phyloP scores from a whole-genome alignment of 2,797 vertebrate species.

The Momotus momota region DNA sequence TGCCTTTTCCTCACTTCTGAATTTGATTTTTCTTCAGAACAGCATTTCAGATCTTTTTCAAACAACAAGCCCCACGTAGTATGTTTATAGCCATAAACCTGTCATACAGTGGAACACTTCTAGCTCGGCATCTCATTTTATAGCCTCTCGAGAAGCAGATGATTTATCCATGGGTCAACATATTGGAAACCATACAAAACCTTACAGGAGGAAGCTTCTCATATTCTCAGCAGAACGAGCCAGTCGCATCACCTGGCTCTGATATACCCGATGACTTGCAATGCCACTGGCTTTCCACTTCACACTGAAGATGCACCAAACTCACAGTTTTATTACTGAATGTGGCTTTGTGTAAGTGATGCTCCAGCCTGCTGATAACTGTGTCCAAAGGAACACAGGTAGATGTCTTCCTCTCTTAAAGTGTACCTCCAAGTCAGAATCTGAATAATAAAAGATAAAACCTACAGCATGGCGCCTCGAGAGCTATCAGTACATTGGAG shows the following conservation, averaged over 20 bases:
- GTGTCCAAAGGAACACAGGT: background rate
- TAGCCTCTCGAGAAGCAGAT: background rate
- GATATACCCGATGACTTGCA: background rate
- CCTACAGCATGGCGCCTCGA: background rate
- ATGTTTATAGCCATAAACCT: background rate
- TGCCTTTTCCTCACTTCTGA: background rate
- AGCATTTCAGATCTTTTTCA: background rate
- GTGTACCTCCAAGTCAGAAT: background rate
- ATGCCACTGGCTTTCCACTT: background rate
- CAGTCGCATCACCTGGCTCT: background rate
- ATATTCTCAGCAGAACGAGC: background rate
- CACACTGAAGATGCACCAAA: background rate
- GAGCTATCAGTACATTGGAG: background rate
- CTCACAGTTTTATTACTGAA: background rate
- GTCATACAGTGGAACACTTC: background rate
- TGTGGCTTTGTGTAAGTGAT: accelerated
- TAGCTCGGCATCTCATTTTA: background rate
- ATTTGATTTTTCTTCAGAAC: background rate
- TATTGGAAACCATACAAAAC: background rate
- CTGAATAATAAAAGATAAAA: background rate
- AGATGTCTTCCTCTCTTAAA: background rate
- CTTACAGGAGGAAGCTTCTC: background rate
- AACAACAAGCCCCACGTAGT: background rate
- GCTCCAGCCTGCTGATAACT: background rate
- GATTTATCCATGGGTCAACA: background rate